A percentile compares a stretch with the other conserved stretches of the same genome.
phyloP scores from a whole-genome alignment of 2,888 invertebrate genomes.

The Dioctria linearis region DNA sequence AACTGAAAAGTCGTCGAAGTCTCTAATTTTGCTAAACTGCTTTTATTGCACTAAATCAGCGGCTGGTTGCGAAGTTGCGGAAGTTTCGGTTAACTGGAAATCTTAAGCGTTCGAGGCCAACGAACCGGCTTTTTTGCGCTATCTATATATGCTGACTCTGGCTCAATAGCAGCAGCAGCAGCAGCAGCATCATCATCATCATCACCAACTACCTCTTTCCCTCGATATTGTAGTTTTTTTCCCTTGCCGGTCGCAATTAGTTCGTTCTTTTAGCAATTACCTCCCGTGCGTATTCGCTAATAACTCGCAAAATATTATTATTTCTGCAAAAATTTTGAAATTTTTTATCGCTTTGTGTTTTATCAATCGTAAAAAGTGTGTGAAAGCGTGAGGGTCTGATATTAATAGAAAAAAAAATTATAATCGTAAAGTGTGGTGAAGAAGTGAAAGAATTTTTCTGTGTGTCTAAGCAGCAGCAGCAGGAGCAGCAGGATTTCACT shows the following conservation, averaged over 20 bases:
- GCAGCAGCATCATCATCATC: too few species aligned
- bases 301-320: not conserved
- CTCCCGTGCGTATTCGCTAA: constrained; percentile 13
- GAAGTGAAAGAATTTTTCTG: not conserved
- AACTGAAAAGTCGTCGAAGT: not conserved
- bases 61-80: not conserved
- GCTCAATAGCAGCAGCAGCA: not conserved
- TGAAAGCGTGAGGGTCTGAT: constrained; percentile 22
- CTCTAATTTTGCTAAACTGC: not conserved
- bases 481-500: not conserved
- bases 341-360: not conserved
- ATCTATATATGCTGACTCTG: not conserved
- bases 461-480: not conserved
- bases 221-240: constrained; percentile 16
- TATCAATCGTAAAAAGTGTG: constrained; percentile 21
- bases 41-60: not conserved
- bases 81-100: constrained; percentile 27
- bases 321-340: not conserved
- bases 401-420: not conserved
- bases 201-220: not conserved
- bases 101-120: constrained; percentile 26
- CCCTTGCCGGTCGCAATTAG: constrained; percentile 32
- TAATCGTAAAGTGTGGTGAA: constrained; percentile 25
- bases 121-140: constrained; percentile 33
- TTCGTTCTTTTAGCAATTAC: constrained; percentile 1